A percentile compares a stretch with the other conserved stretches of the same genome.
Evolutionary conservation across 2,113 vertebrate species (phyloP).

Genomic region (Podarcis cretensis): DNA sequence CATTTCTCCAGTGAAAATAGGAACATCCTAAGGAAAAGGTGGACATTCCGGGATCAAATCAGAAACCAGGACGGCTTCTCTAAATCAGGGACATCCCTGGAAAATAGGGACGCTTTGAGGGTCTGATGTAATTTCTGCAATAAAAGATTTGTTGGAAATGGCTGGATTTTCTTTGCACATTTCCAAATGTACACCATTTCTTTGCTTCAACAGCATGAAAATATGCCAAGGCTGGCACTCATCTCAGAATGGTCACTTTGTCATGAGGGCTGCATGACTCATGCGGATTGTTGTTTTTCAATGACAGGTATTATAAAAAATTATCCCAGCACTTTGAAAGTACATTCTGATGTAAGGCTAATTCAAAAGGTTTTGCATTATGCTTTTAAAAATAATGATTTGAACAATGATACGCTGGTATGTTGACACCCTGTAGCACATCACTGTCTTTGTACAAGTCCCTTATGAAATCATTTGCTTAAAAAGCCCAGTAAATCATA

Average conservation of each 20-base stretch:
- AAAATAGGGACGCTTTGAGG: too few relatives aligned
- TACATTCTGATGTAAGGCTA: not conserved
- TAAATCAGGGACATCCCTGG: too few relatives aligned
- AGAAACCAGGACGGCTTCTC: too few relatives aligned
- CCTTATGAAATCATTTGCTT: not conserved
- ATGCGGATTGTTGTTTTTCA: not conserved
- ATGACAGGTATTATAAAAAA: slow-evolving; percentile 18
- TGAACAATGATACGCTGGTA: not conserved
- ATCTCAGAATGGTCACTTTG: not conserved
- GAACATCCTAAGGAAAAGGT: too few relatives aligned
- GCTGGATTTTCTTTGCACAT: not conserved
- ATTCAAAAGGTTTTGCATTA: not conserved
- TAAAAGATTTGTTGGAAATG: not conserved
- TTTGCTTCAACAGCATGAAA: not conserved
- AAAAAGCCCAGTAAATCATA: slow-evolving; percentile 35
- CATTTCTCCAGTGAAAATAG: too few relatives aligned
- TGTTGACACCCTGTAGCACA: slow-evolving; percentile 5
- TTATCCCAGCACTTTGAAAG: slow-evolving; percentile 12
- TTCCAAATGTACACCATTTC: not conserved
- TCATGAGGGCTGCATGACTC: not conserved
- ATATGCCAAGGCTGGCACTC: not conserved
- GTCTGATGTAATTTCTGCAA: not conserved
- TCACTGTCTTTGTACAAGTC: slow-evolving; percentile 11
- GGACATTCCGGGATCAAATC: too few relatives aligned
- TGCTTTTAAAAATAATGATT: not conserved